A percentile compares a stretch with the other conserved stretches of the same genome.
Evolutionary conservation across 2,113 vertebrate genomes (phyloP).

Genomic region (Galemys pyrenaicus): DNA sequence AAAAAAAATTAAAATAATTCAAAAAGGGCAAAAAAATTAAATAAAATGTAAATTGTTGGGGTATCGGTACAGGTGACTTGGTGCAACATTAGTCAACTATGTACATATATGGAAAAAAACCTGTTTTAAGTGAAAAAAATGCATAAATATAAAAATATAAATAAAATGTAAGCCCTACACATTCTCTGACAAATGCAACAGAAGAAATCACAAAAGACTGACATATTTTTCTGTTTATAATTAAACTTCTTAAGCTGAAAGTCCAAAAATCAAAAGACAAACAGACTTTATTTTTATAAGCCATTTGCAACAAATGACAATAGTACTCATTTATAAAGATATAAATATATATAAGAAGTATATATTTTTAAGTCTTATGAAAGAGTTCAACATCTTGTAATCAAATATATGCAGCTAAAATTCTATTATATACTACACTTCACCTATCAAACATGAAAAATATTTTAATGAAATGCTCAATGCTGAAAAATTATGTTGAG

Average conservation of each 20-base stretch:
- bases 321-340: background rate
- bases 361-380: background rate
- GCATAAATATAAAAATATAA: too few relatives aligned
- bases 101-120: too few relatives aligned
- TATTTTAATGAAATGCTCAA: background rate
- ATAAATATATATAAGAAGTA: background rate
- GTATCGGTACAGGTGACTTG: too few relatives aligned
- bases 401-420: background rate
- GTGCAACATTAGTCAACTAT: too few relatives aligned
- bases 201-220: background rate
- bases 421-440: background rate
- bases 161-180: background rate
- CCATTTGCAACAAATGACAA: background rate
- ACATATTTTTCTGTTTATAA: constrained; percentile 9
- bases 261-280: background rate
- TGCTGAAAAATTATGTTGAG: background rate
- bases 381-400: background rate
- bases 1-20: too few relatives aligned
- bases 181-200: background rate
- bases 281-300: background rate
- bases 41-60: background rate
- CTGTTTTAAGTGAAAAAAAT: too few relatives aligned
- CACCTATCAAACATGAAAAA: background rate
- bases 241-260: constrained; percentile 45
- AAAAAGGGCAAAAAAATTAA: too few relatives aligned